phyloP scores from a whole-genome alignment of 92 coral and sea anemone genomes.

The Isaurus tuberculatus region DNA sequence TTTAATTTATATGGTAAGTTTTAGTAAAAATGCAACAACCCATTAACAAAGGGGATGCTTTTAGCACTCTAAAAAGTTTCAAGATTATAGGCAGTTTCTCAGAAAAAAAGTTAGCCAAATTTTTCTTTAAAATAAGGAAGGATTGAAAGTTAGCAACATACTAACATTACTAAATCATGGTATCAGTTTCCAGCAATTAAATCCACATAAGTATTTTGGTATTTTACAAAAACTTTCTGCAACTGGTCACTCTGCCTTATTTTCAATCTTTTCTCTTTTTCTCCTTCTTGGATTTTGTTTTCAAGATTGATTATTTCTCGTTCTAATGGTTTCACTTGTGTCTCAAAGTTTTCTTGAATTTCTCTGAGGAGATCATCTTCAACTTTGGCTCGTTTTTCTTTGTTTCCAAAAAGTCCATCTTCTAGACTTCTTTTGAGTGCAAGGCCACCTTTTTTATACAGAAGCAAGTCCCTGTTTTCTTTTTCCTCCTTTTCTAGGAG shows the following conservation, averaged over 20 bases:
- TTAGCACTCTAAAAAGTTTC: too few relatives aligned
- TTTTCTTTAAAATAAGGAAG: too few relatives aligned
- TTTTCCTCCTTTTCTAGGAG: background rate
- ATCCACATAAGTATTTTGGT: constrained; percentile 11
- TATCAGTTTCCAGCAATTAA: background rate
- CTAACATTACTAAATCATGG: too few relatives aligned
- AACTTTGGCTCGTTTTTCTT: constrained; percentile 22
- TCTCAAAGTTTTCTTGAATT: constrained; percentile 30
- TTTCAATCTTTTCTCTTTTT: background rate
- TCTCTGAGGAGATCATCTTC: constrained; percentile 19
- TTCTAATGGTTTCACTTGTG: background rate
- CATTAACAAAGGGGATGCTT: too few relatives aligned
- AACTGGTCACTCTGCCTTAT: background rate
- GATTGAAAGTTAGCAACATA: too few relatives aligned
- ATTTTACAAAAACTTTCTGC: constrained; percentile 4
- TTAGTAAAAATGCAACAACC: too few relatives aligned
- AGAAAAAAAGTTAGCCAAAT: too few relatives aligned
- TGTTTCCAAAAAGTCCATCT: background rate
- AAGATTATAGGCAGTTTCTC: too few relatives aligned
- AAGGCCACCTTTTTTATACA: background rate
- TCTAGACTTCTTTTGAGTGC: constrained; percentile 16
- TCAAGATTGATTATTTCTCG: constrained; percentile 16
- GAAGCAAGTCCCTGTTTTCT: background rate
- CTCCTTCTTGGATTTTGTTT: background rate
- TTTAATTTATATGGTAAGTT: too few relatives aligned